Base-by-base conservation (phyloP, 1,140 invertebrate species). In the Agrypnia vestita region DNA sequence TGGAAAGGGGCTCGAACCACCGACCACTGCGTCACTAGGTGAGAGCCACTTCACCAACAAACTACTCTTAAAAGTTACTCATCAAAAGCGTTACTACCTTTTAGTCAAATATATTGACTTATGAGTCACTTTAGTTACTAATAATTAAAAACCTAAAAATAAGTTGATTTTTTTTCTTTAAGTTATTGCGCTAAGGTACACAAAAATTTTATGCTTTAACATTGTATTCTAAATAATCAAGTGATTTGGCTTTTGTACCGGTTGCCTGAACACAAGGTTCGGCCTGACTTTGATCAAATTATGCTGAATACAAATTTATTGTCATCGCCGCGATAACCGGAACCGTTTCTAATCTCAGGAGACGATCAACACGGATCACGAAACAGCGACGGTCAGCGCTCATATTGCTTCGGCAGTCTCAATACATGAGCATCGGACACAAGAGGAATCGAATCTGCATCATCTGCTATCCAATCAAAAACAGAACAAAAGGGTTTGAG, bases 261-360 rank as follows among this genome's bases (percentile, higher is more conserved):
- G 7, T 11, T 8, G 3, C 7, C n/a, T 43, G 12, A 62, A 21
- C 25, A 4, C 10, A 64, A 25, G 25, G 25, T 64, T 7, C 61
- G 61, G 61, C 12, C 12, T n/a, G 13, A 13, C 61, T 43, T 64
- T 64, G 61, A 44, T 64, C 61, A 15, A 62, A 64, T 64, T 64
- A 64, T n/a, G 0, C 13, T 12, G 10, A 35, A 64, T 43, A 4
- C 35, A 64, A 43, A 13, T 64, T 64, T 64, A 4, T 64, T 43
- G 8, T 43, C 10, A n/a, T 25, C 13, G 25, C 19, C 35, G 13
- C 11, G 13, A 25, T 64, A 13, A 12, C 21, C 35, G 61, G 61
- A 64, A 64, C 25, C 19, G 61, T 7, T 25, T 13, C 61, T 8
- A 64, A 25, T 64, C 8, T 25, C 13, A 21, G 10, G 35, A 44